Evolutionary conservation across 30 jellyfish, hydroid and myxozoan species (phyloP), one percentile per base, ranked within the genome.

Genomic region (Turritopsis rubra): DNA sequence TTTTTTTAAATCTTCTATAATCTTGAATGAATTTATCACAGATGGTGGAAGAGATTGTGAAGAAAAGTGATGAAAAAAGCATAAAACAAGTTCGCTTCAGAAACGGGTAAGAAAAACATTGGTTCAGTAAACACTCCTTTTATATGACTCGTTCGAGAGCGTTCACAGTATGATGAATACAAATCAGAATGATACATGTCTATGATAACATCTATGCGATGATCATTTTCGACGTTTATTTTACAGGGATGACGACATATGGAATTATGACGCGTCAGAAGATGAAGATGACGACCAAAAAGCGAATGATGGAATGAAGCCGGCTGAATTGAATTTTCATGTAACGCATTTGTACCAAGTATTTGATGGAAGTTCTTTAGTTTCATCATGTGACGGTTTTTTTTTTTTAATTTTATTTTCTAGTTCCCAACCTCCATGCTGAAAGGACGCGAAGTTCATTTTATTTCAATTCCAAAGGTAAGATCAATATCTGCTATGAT

Each of bases 391-490:
- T 74, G 8, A n/a, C n/a, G n/a, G n/a, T n/a, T n/a, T n/a, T n/a
- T n/a, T 71, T 26, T 79, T 29, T 28, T 52, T 72, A n/a, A n/a
- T n/a, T n/a, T n/a, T n/a, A n/a, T 29, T 52, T 78, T 71, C 21
- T 85, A 92, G 98, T 92, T 79, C 70, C 90, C 91, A 54, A 86
- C 83, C 23, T 85, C 86, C 20, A 65, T 92, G 26, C 71, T 89
- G 22, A 81, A 85, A 80, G 96, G 96, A 8, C 72, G 73, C 19
- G 98, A 92, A 28, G 96, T 87, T 17, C 96, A 92, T 74, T 79
- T 83, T 74, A 90, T 92, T 8, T 76, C 98, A 24, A 88, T 92
- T 27, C 91, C 96, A 25, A 92, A 92, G 96, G 96, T 85, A 41
- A 1, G 52, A 7, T 68, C 28, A 19, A 0, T 41, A 41, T 41